Evolutionary conservation across 1,140 invertebrate species (phyloP).

Genomic region (Leptinotarsa texana): DNA sequence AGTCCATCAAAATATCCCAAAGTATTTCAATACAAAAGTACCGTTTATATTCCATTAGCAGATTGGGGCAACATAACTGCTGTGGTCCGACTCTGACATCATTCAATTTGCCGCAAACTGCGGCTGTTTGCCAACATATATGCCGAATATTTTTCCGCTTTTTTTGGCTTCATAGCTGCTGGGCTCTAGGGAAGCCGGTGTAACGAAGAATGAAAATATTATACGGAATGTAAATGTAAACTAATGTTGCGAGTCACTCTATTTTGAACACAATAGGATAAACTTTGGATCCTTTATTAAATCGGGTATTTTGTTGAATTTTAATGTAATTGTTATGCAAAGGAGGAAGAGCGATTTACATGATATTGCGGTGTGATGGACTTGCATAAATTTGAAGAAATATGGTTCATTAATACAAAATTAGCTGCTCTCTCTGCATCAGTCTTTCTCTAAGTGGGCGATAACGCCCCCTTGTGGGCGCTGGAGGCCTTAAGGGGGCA

Average conservation of each 20-base stretch:
- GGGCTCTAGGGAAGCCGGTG: constrained; percentile 12
- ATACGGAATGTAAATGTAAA: constrained; percentile 35
- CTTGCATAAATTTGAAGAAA: background rate
- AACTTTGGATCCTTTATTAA: constrained; percentile 20
- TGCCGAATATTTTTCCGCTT: constrained; percentile 37
- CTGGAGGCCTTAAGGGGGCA: no score
- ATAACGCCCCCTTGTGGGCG: no score
- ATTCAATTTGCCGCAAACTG: constrained; percentile 32
- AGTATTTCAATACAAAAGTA: no score
- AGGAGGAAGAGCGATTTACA: constrained; percentile 11
- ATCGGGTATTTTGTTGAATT: constrained; percentile 14
- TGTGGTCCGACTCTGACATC: background rate
- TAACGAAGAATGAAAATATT: constrained; percentile 31
- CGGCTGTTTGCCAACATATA: constrained; percentile 31
- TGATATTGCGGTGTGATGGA: constrained; percentile 5
- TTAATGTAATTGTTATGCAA: constrained; percentile 19
- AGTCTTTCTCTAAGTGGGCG: no score
- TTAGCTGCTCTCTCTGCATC: no score
- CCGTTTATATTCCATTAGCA: no score
- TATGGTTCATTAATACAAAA: background rate
- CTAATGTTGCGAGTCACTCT: constrained; percentile 35
- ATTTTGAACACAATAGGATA: constrained; percentile 26
- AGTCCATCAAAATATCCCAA: no score
- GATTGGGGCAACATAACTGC: no score
- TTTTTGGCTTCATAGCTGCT: constrained; percentile 18